Evolutionary conservation across 1,140 invertebrate genomes (phyloP).

Genomic region (Calliphora vicina): DNA sequence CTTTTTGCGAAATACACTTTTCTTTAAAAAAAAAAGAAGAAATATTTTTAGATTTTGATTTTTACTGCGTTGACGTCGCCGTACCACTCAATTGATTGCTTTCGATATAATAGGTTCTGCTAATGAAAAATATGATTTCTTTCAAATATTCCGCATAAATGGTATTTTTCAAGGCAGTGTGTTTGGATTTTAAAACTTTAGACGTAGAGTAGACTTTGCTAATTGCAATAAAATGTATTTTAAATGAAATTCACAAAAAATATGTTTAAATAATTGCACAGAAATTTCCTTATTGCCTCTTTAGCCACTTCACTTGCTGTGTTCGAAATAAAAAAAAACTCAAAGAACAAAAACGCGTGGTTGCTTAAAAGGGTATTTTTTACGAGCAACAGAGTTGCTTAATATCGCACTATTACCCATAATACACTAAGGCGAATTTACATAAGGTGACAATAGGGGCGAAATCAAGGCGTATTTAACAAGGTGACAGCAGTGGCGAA

Average conservation of each 20-base stretch:
- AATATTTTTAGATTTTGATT: conserved; percentile 30
- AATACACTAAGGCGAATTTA: too few species aligned
- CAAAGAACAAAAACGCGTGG: neutral
- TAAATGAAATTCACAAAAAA: neutral
- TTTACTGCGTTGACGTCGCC: conserved; percentile 17
- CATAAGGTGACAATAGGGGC: too few species aligned
- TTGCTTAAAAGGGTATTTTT: neutral
- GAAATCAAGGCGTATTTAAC: too few species aligned
- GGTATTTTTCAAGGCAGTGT: neutral
- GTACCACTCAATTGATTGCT: conserved; percentile 20
- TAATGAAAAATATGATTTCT: neutral
- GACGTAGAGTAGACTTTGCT: neutral
- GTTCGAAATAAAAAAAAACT: neutral
- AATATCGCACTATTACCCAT: neutral
- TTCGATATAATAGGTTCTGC: neutral
- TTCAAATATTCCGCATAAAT: neutral
- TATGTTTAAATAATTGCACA: conserved; percentile 27
- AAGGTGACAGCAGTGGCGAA: too few species aligned
- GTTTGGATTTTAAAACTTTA: neutral
- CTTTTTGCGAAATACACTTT: conserved; percentile 29
- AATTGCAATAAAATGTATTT: neutral
- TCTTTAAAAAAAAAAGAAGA: conserved; percentile 18
- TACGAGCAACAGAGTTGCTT: neutral
- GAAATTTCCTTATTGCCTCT: conserved; percentile 19
- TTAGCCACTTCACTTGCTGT: neutral